These are phyloP conservation scores for Elephas maximus DNA, from an alignment of 2,113 vertebrate genomes.

Conservation along the genomic window DNA sequence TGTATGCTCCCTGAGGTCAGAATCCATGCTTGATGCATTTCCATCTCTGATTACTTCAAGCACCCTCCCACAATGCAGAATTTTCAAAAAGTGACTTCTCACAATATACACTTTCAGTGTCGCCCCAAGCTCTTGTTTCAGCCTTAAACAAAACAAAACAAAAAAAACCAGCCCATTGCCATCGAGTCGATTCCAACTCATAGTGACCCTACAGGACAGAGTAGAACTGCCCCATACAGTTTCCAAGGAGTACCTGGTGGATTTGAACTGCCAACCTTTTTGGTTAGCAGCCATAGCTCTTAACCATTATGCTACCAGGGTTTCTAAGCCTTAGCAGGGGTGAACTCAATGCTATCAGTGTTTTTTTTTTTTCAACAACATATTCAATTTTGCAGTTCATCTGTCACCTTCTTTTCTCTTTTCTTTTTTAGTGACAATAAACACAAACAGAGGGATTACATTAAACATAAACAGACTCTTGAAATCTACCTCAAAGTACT, in stretches of 20 bases:
- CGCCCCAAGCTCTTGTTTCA: slow-evolving; percentile 17
- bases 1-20: background rate
- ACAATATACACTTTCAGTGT: background rate
- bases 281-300: too few species aligned
- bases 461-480: slow-evolving; percentile 60
- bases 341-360: background rate
- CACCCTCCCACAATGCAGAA: background rate
- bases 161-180: too few species aligned
- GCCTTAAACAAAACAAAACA: background rate
- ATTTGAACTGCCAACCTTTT: too few species aligned
- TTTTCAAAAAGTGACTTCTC: background rate
- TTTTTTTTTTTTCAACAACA: background rate
- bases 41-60: background rate
- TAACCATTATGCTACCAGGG: too few species aligned
- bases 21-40: background rate
- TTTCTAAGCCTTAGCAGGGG: background rate
- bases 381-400: slow-evolving; percentile 57
- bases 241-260: too few species aligned
- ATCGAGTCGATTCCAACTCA: too few species aligned
- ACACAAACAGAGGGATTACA: slow-evolving; percentile 44
- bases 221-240: too few species aligned
- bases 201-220: too few species aligned
- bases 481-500: slow-evolving; percentile 63
- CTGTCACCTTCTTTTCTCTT: slow-evolving; percentile 47
- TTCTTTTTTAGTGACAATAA: slow-evolving; percentile 47